phyloP scores from a whole-genome alignment of 2,113 vertebrate species.

The Atlantisia rogersi region DNA sequence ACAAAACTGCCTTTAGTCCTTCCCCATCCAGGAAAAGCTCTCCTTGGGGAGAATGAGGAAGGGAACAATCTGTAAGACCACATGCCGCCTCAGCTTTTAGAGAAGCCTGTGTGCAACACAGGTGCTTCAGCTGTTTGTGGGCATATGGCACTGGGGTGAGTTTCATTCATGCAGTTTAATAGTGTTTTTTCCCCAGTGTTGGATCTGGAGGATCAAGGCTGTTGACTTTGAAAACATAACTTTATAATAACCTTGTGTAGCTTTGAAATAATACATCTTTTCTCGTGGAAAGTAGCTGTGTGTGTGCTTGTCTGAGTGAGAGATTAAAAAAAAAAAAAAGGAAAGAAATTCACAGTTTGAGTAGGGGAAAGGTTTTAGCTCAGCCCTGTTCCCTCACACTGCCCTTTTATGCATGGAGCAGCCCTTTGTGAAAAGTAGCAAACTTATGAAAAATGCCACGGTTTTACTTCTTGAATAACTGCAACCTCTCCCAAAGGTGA shows the following conservation, averaged over 20 bases:
- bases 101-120: accelerated
- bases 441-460: constrained; percentile 63
- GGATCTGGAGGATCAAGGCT: background rate
- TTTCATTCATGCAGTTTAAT: background rate
- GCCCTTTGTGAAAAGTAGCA: constrained; percentile 67
- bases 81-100: background rate
- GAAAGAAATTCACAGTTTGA: background rate
- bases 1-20: background rate
- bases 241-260: background rate
- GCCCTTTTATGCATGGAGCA: background rate
- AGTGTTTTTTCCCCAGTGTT: background rate
- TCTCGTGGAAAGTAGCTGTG: background rate
- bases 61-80: background rate
- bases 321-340: background rate
- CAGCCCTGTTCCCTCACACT: background rate
- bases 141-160: background rate
- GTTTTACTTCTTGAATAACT: constrained; percentile 40
- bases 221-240: background rate
- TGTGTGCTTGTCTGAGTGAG: background rate
- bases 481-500: background rate
- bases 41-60: background rate
- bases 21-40: background rate
- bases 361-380: background rate
- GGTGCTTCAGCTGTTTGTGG: background rate
- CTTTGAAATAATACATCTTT: background rate